Evolutionary conservation across 2,113 vertebrate genomes (phyloP).

Genomic region (Gambusia affinis): DNA sequence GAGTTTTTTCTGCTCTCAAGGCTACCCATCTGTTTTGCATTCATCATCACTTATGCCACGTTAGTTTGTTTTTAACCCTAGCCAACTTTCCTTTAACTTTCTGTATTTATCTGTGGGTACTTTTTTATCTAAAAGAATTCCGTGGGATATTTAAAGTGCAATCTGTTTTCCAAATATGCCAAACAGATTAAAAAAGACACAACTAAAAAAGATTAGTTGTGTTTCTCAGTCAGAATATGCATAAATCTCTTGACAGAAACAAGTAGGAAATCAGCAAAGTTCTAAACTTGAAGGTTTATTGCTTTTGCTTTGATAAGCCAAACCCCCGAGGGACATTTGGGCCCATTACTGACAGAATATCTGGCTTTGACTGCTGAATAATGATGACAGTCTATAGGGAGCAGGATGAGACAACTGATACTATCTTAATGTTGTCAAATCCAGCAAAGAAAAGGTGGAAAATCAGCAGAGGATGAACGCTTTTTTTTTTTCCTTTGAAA

Average conservation of each 20-base stretch:
- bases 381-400: conserved; percentile 55
- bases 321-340: conserved; percentile 49
- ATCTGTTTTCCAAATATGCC: conserved; percentile 13
- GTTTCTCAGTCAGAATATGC: conserved; percentile 42
- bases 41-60: rapidly evolving
- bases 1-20: not conserved
- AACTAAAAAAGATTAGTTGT: conserved; percentile 12
- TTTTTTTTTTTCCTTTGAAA: conserved; percentile 7
- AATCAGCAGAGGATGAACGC: conserved; percentile 42
- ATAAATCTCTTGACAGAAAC: conserved; percentile 39
- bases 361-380: conserved; percentile 61
- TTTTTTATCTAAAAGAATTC: not conserved
- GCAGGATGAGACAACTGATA: conserved; percentile 46
- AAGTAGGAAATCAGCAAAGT: conserved; percentile 32
- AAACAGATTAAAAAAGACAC: conserved; percentile 26
- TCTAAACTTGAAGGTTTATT: conserved; percentile 28
- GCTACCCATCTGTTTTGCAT: not conserved
- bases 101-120: not conserved
- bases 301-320: conserved; percentile 36
- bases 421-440: conserved; percentile 69
- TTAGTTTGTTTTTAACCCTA: not conserved
- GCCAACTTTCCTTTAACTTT: not conserved
- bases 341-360: conserved; percentile 48
- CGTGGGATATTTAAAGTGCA: conserved; percentile 14
- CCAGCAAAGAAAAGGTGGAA: conserved; percentile 50